These are phyloP conservation scores for Ochropleura leucogaster DNA, from an alignment of 2,888 invertebrate genomes.

Conservation along the genomic window DNA sequence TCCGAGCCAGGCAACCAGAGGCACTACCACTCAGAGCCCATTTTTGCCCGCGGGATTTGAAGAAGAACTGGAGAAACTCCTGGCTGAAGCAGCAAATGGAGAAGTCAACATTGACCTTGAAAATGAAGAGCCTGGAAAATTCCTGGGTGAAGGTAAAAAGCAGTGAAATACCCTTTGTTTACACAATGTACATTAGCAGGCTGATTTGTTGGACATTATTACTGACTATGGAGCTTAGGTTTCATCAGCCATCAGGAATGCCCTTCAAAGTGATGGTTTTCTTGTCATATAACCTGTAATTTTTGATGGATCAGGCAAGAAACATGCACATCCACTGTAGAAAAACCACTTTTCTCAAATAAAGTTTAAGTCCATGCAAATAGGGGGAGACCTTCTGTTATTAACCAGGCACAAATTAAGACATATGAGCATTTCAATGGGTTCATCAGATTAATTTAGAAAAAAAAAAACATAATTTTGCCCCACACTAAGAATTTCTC, in stretches of 20 bases:
- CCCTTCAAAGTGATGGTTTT: no score
- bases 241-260: no score
- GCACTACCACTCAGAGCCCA: constrained; percentile 95
- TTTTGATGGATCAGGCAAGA: no score
- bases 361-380: no score
- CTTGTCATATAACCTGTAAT: no score
- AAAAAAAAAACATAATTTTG: no score
- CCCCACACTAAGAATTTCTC: no score
- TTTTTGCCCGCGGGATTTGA: constrained; percentile 97
- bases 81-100: constrained; percentile 78
- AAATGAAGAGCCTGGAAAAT: constrained; percentile 83
- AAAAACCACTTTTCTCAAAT: background rate
- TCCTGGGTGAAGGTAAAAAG: constrained; percentile 87
- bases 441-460: no score
- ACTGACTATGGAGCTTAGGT: no score
- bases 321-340: background rate
- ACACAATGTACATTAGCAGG: background rate
- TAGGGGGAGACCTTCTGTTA: background rate
- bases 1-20: constrained; percentile 93
- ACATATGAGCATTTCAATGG: no score
- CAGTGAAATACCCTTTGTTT: background rate
- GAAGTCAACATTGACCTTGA: constrained; percentile 84
- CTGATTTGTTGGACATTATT: no score
- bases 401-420: background rate
- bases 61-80: constrained; percentile 87